Conservation (phyloP, 2,888 invertebrate species). For the Andrena fulva region DNA sequence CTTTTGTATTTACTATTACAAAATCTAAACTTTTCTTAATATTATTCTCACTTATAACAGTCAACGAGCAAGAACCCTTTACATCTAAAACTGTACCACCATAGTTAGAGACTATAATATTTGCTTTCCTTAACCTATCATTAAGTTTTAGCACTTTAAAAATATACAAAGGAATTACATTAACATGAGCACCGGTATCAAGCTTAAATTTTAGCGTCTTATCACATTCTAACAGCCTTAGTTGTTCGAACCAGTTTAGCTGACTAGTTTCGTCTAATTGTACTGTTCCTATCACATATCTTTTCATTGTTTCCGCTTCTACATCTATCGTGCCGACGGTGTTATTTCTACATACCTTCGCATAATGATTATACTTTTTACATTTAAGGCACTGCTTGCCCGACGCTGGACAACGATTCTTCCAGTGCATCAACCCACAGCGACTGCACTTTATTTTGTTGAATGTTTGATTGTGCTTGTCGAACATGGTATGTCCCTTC, state of each 20-base stretch:
- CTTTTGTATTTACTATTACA: too few species aligned
- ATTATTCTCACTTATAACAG: neutral
- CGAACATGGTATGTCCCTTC: too few species aligned
- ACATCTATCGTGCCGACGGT: neutral
- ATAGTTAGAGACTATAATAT: neutral
- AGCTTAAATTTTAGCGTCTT: neutral
- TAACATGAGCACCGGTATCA: neutral
- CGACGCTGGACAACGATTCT: too few species aligned
- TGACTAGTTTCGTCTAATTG: neutral
- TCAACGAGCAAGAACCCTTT: neutral
- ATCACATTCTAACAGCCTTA: neutral
- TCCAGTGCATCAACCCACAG: too few species aligned
- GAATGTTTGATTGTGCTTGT: too few species aligned
- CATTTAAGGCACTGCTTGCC: too few species aligned
- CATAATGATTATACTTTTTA: too few species aligned
- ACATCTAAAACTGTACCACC: neutral
- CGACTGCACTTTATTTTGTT: too few species aligned
- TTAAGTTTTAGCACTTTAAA: neutral
- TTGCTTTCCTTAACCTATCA: neutral
- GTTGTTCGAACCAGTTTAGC: slow-evolving; percentile 1
- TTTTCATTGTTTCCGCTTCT: neutral
- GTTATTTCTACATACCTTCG: slow-evolving; percentile 8
- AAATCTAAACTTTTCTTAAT: neutral
- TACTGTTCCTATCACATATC: neutral
- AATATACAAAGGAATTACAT: neutral